Base-by-base conservation (phyloP, 2,888 invertebrate genomes). In the Andrena minutula region DNA sequence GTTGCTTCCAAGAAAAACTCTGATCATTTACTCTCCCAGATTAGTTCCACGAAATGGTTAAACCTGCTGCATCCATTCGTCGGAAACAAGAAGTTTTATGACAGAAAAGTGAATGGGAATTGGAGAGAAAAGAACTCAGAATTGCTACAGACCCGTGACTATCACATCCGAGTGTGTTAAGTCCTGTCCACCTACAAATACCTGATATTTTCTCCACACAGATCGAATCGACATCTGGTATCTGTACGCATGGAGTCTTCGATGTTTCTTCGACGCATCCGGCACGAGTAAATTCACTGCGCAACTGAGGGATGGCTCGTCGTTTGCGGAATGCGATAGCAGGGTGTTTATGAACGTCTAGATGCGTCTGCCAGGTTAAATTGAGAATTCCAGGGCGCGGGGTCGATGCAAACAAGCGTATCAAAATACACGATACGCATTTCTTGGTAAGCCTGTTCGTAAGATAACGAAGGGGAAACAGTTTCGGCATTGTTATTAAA, bases 291-390 rank as follows among this genome's bases (percentile, higher is more conserved):
- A 65, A 66, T 77, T 60, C 30, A 53, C 20, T 41, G 65, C 20
- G 7, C 32, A 26, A 20, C 20, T 35, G 23, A 61, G 51, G 75
- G 58, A 49, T 16, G 71, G 63, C 20, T 73, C 49, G 66, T 63
- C 66, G 83, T 63, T 77, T 56, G 73, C 47, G 83, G 79, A 86
- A 86, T 83, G 83, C 75, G 86, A 81, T 81, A 86, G 69, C 74
- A 47, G 80, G 79, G 75, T 88, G 86, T 88, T 88, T 86, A 86
- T 74, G 86, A 86, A 71, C 75, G 80, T 75, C 75, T 75, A 56
- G 68, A 66, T 23, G 35, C 64, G 49, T 65, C 74, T 64, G 56
- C 6, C 66, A 49, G 70, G 32, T 77, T 80, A 83, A 83, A 86
- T 88, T 75, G 86, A 75, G 86, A 83, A 82, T 86, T 86, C 79